Percentiles rank a stretch among this genome's conserved stretches.
phyloP scores from a whole-genome alignment of 2,888 invertebrate species.

The Pardosa pseudoannulata region DNA sequence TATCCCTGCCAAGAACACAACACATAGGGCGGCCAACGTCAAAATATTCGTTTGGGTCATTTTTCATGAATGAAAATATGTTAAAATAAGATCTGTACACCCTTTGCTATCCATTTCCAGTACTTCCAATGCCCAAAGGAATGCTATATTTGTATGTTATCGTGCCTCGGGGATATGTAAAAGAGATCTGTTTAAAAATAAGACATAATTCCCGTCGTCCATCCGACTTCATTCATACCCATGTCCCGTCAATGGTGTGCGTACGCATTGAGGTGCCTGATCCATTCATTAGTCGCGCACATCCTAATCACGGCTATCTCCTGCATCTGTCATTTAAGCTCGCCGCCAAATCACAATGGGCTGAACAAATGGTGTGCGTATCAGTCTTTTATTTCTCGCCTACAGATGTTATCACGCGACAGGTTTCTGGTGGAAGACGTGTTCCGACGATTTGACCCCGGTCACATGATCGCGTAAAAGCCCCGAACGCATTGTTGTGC shows the following conservation, averaged over 20 bases:
- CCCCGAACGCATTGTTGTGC: not conserved
- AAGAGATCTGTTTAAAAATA: no score
- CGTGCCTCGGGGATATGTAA: no score
- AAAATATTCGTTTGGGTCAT: no score
- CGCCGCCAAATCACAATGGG: not conserved
- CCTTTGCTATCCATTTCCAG: no score
- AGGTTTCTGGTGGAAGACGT: not conserved
- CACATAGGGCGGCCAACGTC: no score
- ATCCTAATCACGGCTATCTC: not conserved
- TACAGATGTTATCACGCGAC: not conserved
- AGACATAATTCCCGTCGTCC: no score
- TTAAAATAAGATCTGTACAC: no score
- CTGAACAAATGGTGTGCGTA: not conserved
- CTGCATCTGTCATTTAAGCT: not conserved
- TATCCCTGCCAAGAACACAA: no score
- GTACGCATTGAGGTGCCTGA: not conserved
- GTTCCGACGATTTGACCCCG: not conserved
- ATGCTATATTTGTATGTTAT: no score
- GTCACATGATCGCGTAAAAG: not conserved
- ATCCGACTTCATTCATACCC: not conserved
- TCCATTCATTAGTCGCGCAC: not conserved
- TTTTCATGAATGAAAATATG: no score
- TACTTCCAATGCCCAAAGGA: no score
- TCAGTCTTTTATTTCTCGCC: not conserved
- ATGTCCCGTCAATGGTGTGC: not conserved